Percentiles rank a stretch among this genome's conserved stretches.
phyloP scores from a whole-genome alignment of 2,888 invertebrate species.

The Epirrhoe tristata region DNA sequence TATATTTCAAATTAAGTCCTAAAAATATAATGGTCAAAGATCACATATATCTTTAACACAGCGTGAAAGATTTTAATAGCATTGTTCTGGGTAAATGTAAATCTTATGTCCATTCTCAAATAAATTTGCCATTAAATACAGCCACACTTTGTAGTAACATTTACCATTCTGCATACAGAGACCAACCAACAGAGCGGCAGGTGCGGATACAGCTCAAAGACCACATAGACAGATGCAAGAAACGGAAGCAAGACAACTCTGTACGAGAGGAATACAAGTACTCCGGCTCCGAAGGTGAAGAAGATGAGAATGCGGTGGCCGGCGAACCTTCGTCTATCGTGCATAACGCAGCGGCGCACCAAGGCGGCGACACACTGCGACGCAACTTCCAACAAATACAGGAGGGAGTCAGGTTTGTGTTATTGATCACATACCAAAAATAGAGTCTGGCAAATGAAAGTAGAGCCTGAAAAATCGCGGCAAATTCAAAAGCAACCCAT shows the following conservation, averaged over 20 bases:
- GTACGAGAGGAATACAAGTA: conserved; percentile 92
- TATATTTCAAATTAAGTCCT: too few species aligned
- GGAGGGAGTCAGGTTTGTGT: conserved; percentile 85
- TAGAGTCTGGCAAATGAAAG: too few species aligned
- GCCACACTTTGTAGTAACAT: background rate
- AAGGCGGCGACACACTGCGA: conserved; percentile 96
- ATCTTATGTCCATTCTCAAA: too few species aligned
- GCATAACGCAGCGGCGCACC: conserved; percentile 89
- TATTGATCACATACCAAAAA: background rate
- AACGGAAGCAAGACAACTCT: conserved; percentile 95
- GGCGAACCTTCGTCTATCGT: conserved; percentile 98
- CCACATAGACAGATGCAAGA: conserved; percentile 98
- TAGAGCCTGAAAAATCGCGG: too few species aligned
- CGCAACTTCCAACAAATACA: conserved; percentile 99
- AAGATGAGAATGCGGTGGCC: conserved; percentile 95
- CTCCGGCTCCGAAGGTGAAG: conserved; percentile 98
- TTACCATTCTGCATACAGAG: conserved; percentile 77
- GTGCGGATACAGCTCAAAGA: conserved; percentile 99
- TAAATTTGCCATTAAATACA: too few species aligned
- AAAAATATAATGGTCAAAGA: too few species aligned
- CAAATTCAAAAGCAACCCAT: too few species aligned
- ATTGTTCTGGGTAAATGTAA: too few species aligned
- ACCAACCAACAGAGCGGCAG: conserved; percentile 99
- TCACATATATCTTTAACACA: too few species aligned
- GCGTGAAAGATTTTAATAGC: too few species aligned